Evolutionary conservation across 2,888 invertebrate species (phyloP), one percentile per base, ranked within the genome.

Genomic region (Parthenolecanium corni): DNA sequence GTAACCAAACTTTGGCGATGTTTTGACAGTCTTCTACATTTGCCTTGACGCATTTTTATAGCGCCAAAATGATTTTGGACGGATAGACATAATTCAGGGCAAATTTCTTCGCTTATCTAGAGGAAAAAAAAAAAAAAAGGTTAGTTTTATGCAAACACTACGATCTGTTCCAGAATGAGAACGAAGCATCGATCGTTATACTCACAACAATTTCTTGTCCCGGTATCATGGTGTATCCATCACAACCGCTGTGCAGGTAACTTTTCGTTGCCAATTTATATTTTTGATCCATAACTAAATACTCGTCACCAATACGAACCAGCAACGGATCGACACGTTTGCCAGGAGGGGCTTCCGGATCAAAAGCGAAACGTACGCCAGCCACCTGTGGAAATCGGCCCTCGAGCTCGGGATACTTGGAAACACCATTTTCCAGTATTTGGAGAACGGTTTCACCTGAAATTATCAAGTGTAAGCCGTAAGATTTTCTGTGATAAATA

Each of bases 21-120:
- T 69, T 87, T 86, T 62, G 89, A 86, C 67, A 82, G 84, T 40
- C 81, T 76, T 63, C 69, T 70, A 0, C 82, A 79, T 73, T 82
- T 82, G 52, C 88, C 89, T 62, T 81, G 79, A 44, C 86, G 78
- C 69, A 89, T 83, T 73, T 86, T 82, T 69, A 92, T 89, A 2
- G 92, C 87, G 64, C 86, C 82, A 75, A 93, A 92, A 73, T 92
- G 91, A 74, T 92, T 92, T 76, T 90, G 89, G 21, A 93, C 79
- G 0, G 89, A 86, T 69, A 89, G 81, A 9, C 87, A 85, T 66
- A 92, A 74, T 71, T 89, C 86, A 0, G 90, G 89, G 69, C 89
- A 89, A 74, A 87, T 84, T 72, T 92, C 92, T 61, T 89, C 87
- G 69, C 84, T 82, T 68, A 89, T 80, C 88, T 89, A 69, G 1